These are phyloP conservation scores for Phragmatobia fuliginosa DNA, from an alignment of 2,888 invertebrate genomes.

Conservation along the genomic window DNA sequence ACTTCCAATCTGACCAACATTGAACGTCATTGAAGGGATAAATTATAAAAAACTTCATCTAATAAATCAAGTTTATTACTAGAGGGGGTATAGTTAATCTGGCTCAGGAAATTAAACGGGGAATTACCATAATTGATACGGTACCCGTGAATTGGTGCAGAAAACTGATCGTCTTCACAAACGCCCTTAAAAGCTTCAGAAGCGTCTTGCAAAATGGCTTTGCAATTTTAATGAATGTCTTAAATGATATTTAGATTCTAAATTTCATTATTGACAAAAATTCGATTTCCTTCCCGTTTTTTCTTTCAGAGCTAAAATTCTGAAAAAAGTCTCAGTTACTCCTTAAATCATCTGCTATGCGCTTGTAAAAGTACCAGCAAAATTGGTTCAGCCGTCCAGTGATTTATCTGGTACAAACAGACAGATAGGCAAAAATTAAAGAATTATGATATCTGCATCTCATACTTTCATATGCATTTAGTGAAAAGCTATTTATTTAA, in stretches of 20 bases:
- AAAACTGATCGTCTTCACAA: slow-evolving; percentile 78
- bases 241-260: slow-evolving; percentile 66
- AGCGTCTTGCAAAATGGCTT: slow-evolving; percentile 58
- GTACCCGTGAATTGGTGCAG: slow-evolving; percentile 78
- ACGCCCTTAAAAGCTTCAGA: slow-evolving; percentile 47
- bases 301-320: slow-evolving; percentile 38
- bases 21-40: slow-evolving; percentile 43
- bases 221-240: slow-evolving; percentile 66
- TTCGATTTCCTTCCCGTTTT: slow-evolving; percentile 29
- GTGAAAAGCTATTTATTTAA: no score
- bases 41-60: slow-evolving; percentile 67
- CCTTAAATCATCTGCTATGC: no score
- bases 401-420: no score
- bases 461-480: no score
- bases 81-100: slow-evolving; percentile 78
- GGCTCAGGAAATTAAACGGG: slow-evolving; percentile 83
- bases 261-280: no score
- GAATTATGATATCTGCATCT: no score
- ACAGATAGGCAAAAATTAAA: no score
- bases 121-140: slow-evolving; percentile 86
- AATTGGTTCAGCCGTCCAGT: no score
- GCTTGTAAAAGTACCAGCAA: no score
- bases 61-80: slow-evolving; percentile 83
- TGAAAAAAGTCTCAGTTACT: no score
- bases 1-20: slow-evolving; percentile 36